phyloP scores from a whole-genome alignment of 1,140 invertebrate species.

The Drosophila jambulina region DNA sequence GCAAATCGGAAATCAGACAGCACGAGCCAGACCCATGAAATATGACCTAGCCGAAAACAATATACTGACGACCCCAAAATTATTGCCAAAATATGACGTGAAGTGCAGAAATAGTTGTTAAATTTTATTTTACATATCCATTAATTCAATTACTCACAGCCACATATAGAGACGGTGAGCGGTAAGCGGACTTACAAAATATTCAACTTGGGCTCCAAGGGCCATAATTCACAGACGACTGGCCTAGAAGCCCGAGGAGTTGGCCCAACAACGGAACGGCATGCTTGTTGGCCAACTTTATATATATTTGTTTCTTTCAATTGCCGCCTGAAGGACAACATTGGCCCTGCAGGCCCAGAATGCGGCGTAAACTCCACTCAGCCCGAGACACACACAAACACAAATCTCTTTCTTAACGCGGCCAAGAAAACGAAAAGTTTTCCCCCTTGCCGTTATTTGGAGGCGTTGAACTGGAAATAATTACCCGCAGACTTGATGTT shows the following conservation, averaged over 20 bases:
- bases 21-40: conserved; percentile 51
- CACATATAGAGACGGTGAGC: conserved; percentile 19
- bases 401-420: conserved; percentile 50
- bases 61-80: conserved; percentile 25
- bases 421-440: conserved; percentile 55
- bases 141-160: conserved; percentile 69
- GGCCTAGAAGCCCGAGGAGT: conserved; percentile 67
- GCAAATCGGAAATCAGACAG: conserved; percentile 71
- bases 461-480: conserved; percentile 76
- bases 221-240: conserved; percentile 77
- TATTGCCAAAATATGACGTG: conserved; percentile 71
- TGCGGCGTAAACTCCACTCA: conserved; percentile 30
- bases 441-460: conserved; percentile 17
- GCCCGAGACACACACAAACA: conserved; percentile 38
- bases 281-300: conserved; percentile 54
- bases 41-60: conserved; percentile 64
- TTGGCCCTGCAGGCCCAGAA: conserved; percentile 28
- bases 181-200: conserved; percentile 58
- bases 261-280: conserved; percentile 30
- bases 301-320: conserved; percentile 58
- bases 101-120: conserved; percentile 55
- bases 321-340: conserved; percentile 68
- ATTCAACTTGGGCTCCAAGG: conserved; percentile 28
- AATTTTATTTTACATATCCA: conserved; percentile 57
- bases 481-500: conserved; percentile 71